phyloP scores from a whole-genome alignment of 2,797 vertebrate species.

The Crotalus adamanteus region DNA sequence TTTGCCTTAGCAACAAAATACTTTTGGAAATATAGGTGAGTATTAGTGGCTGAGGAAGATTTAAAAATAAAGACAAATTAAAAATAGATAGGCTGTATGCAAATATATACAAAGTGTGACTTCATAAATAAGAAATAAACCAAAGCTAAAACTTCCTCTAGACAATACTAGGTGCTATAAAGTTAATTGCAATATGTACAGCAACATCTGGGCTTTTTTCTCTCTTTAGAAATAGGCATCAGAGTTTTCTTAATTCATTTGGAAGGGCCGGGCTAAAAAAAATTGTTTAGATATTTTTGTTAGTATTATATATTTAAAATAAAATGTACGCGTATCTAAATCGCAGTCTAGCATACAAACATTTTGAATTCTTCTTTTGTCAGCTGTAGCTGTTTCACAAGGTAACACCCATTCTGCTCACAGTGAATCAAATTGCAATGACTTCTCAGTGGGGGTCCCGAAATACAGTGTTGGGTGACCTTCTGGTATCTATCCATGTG shows the following conservation, averaged over 20 bases:
- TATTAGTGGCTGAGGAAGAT: slow-evolving; percentile 42
- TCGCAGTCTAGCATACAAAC: neutral
- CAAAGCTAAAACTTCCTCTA: slow-evolving; percentile 53
- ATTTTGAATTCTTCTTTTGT: neutral
- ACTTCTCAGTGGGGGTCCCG: neutral
- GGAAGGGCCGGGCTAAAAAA: neutral
- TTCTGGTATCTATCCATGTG: neutral
- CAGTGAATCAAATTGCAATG: neutral
- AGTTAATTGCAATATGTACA: slow-evolving; percentile 54
- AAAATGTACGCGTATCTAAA: slow-evolving; percentile 22
- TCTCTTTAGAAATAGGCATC: slow-evolving; percentile 5
- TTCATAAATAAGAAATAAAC: slow-evolving; percentile 65
- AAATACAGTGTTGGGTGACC: neutral
- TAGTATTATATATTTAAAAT: slow-evolving; percentile 26
- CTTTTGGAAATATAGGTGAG: slow-evolving; percentile 54
- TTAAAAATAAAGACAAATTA: slow-evolving; percentile 42
- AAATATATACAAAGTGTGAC: slow-evolving; percentile 59
- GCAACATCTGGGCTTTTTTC: slow-evolving; percentile 34
- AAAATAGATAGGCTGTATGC: slow-evolving; percentile 46
- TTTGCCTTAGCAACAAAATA: slow-evolving; percentile 36
- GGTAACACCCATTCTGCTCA: neutral
- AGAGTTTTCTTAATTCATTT: slow-evolving; percentile 25
- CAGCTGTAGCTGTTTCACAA: neutral
- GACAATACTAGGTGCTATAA: slow-evolving; percentile 46
- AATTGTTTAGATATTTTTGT: slow-evolving; percentile 28